Conservation (phyloP, 30 jellyfish, hydroid and myxozoan species). For the Hydra vulgaris region DNA sequence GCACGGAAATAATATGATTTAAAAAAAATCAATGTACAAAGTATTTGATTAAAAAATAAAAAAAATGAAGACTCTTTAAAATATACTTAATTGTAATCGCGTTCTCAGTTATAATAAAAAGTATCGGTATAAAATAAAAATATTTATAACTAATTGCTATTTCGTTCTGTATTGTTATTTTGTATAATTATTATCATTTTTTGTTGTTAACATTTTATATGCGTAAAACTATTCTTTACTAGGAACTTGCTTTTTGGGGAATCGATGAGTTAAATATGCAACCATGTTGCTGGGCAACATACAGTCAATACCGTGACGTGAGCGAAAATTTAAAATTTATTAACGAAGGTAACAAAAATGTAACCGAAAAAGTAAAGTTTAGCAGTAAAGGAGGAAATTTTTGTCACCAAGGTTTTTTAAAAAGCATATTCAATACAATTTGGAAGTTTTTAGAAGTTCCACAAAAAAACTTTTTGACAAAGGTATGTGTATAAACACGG, state of each 20-base stretch:
- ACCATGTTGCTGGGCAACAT: slow-evolving; percentile 97
- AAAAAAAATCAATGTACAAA: no score
- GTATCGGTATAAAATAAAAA: no score
- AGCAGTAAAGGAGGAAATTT: neutral
- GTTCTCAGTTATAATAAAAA: no score
- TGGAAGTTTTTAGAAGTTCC: slow-evolving; percentile 16
- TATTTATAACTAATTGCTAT: no score
- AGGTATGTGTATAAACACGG: no score
- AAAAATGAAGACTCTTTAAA: no score
- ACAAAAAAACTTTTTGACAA: neutral
- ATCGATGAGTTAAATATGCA: slow-evolving; percentile 90
- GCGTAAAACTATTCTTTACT: neutral
- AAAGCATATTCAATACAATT: neutral
- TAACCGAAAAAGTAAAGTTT: slow-evolving; percentile 37
- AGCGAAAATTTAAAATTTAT: slow-evolving; percentile 62
- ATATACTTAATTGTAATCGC: no score
- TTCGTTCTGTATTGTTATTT: neutral
- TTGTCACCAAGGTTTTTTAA: neutral
- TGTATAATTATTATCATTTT: neutral
- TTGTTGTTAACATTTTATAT: no score
- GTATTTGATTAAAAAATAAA: no score
- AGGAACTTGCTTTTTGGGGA: slow-evolving; percentile 96
- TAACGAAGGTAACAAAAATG: slow-evolving; percentile 48
- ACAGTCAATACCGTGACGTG: slow-evolving; percentile 85
- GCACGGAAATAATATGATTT: no score